Conservation (phyloP, 2,888 invertebrate species). For the Melipona beecheii region DNA sequence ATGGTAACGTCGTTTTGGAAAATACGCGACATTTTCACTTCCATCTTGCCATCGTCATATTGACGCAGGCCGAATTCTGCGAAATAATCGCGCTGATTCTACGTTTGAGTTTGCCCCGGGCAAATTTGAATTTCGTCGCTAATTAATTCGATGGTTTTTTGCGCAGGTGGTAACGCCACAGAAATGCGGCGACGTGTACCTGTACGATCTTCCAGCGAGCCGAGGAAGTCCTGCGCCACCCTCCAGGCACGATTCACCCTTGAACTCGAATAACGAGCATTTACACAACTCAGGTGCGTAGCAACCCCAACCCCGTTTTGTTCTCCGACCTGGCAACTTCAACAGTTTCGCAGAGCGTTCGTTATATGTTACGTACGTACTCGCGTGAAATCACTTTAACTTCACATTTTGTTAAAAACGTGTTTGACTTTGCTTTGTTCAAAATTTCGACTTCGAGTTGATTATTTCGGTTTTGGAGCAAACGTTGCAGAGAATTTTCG, state of each 20-base stretch:
- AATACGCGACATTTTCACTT: background rate
- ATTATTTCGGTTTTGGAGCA: background rate
- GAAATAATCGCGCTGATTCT: too few species aligned
- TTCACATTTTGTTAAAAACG: background rate
- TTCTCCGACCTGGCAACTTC: constrained; percentile 2
- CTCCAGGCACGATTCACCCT: constrained; percentile 80
- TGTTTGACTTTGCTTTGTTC: too few species aligned
- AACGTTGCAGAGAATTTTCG: background rate
- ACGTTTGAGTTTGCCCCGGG: background rate
- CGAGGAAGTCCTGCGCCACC: constrained; percentile 81
- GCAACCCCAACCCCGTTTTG: constrained; percentile 23
- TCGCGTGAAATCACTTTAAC: too few species aligned
- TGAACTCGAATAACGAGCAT: constrained; percentile 80
- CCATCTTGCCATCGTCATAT: too few species aligned
- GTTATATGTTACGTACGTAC: background rate
- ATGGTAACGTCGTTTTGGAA: background rate
- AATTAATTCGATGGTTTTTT: constrained; percentile 14
- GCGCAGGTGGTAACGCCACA: constrained; percentile 89
- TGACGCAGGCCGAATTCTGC: too few species aligned
- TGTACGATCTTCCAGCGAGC: constrained; percentile 88
- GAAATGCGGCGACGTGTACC: constrained; percentile 90
- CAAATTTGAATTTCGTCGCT: too few species aligned
- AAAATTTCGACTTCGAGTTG: background rate
- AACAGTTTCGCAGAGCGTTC: background rate
- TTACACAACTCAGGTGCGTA: constrained; percentile 77